Evolutionary conservation across 2,888 invertebrate species (phyloP).

Genomic region (Apocheima hispidaria): DNA sequence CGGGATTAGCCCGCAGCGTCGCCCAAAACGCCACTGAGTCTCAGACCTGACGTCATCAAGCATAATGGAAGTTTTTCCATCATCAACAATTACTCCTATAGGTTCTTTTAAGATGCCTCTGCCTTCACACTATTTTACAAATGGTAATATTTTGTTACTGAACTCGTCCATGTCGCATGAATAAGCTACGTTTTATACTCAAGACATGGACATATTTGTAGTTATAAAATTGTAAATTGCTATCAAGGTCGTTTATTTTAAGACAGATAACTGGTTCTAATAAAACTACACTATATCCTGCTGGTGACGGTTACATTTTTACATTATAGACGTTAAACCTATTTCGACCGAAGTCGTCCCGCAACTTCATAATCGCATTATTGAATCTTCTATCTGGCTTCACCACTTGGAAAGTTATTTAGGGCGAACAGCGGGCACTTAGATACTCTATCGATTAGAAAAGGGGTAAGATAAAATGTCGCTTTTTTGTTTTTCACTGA

Average conservation of each 20-base stretch:
- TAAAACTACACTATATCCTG: background rate
- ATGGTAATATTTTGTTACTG: too few species aligned
- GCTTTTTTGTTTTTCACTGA: background rate
- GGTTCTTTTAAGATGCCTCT: too few species aligned
- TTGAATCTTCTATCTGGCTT: conserved; percentile 24
- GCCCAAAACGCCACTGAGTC: too few species aligned
- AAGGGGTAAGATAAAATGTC: background rate
- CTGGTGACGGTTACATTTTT: background rate
- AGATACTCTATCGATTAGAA: background rate
- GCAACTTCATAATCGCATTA: conserved; percentile 17
- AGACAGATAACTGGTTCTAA: conserved; percentile 13
- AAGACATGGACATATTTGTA: background rate
- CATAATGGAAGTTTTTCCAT: too few species aligned
- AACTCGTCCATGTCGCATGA: too few species aligned
- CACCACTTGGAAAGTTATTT: conserved; percentile 20
- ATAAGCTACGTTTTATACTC: too few species aligned
- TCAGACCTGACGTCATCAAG: too few species aligned
- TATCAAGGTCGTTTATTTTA: conserved; percentile 21
- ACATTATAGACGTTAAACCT: background rate
- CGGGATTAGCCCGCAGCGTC: too few species aligned
- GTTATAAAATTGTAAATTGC: conserved; percentile 5
- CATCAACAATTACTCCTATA: too few species aligned
- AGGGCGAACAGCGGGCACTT: background rate
- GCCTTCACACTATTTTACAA: too few species aligned
- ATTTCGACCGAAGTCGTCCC: background rate